Evolutionary conservation across 2,797 vertebrate genomes (phyloP), one percentile per base, ranked within the genome.

Genomic region (Diplodus sargus): DNA sequence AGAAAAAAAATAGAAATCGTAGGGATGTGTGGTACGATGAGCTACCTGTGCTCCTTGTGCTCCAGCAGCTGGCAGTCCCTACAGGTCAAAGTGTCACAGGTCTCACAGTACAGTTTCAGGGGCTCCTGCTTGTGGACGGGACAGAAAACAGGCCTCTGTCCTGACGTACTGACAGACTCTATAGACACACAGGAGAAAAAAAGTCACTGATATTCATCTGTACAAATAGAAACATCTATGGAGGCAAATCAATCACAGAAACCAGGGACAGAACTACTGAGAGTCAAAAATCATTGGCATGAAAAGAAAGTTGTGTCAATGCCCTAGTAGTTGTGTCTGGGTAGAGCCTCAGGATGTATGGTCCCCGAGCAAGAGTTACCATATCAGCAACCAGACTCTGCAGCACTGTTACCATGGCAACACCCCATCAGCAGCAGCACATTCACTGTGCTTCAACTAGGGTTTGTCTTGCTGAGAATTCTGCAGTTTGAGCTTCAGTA

Each of bases 61-160:
- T 99, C 98, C 92, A 97, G 94, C 78, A 99, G 94, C 92, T 99
- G 98, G 85, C 98, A 99, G 94, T 99, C 98, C 91, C 98, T 94
- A 93, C 98, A 99, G 25, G 98, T 99, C 92, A 99, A 93, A 74
- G 97, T 98, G 94, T 99, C 98, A 86, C 98, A 99, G 14, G 98
- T 99, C 92, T 99, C 98, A 93, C 98, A 99, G 94, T 97, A 99
- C 79, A 99, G 96, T 93, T 99, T 99, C 87, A 99, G 94, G 0
- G 97, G 97, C 85, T 99, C 98, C 95, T 99, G 98, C 92, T 98
- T 99, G 95, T 99, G 98, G 65, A 98, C 83, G 67, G 98, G 98
- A 93, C 98, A 99, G 94, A 99, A 99, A 87, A 99, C 98, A 20
- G 96, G 97, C 87, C 97, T 96, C 91, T 98, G 97, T 87, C 97